Evolutionary conservation across 1,140 invertebrate genomes (phyloP), one percentile per base, ranked within the genome.

Genomic region (Harpegnathos saltator): DNA sequence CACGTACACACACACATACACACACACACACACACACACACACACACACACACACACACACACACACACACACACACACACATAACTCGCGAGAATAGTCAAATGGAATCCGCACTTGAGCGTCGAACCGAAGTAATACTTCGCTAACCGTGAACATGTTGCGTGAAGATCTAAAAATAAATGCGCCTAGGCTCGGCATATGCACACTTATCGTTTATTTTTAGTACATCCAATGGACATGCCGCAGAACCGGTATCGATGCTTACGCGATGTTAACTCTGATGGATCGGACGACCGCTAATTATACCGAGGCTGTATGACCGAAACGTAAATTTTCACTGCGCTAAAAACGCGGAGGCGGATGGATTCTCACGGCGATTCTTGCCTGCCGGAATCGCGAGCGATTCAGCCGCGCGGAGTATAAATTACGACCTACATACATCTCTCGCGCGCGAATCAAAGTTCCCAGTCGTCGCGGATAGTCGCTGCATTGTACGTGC

Each of bases 81-180:
- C 38, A 11, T 9, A 9, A 33, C 1, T 12, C 33, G 33, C 26
- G 52, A 78, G 22, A 48, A 29, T 58, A 58, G 22, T 75, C 24
- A 52, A 19, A 52, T 15, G 5, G 52, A 78, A 68, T 78, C 29
- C 33, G n/a, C 14, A 24, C 54, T 58, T 44, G 24, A 80, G 15
- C 22, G 58, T 69, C 24, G 63, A 69, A 69, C 22, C 33, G 38
- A 59, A 59, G 38, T 80, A 44, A 33, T 80, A 80, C 65, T 71
- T 80, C 33, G 54, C 33, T 59, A 80, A 78, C 63, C 65, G 66
- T 44, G 63, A 78, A 71, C 75, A n/a, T n/a, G 14, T 22, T 19
- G 75, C 75, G 65, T 22, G 52, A 50, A 58, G 52, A 69, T 44
- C 75, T 44, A 71, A 80, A 80, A 80, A 80, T 80, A 80, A 80